These are phyloP conservation scores for Ophion ventricosus DNA, from an alignment of 2,888 invertebrate genomes.

Conservation along the genomic window DNA sequence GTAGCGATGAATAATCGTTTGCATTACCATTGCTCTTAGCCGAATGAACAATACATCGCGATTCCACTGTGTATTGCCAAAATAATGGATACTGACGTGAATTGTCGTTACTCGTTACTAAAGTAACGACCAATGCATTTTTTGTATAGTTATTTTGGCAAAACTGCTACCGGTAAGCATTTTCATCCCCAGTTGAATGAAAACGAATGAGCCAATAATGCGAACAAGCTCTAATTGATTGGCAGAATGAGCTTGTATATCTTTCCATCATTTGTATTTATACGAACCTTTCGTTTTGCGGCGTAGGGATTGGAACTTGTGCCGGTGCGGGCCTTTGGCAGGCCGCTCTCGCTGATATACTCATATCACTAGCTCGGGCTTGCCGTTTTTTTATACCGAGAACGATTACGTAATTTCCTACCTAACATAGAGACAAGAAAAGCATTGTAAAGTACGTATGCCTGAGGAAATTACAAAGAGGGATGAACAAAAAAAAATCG, in stretches of 20 bases:
- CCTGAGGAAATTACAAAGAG: not conserved
- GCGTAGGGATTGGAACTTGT: conserved; percentile 55
- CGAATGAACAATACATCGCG: no score
- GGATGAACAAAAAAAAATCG: not conserved
- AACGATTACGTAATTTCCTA: conserved; percentile 91
- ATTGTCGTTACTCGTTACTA: no score
- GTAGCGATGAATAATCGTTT: no score
- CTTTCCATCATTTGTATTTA: not conserved
- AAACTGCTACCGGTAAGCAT: no score
- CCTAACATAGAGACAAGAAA: conserved; percentile 77
- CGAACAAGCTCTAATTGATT: no score
- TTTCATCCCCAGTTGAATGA: no score
- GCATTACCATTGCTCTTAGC: no score
- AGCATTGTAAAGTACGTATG: conserved; percentile 14
- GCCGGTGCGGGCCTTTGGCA: conserved; percentile 70
- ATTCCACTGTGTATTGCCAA: no score
- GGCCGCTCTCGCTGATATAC: conserved; percentile 75
- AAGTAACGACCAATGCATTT: no score
- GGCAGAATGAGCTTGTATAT: not conserved
- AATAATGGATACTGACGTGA: no score
- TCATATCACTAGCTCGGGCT: conserved; percentile 77
- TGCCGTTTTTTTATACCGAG: conserved; percentile 84
- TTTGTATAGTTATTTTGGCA: no score
- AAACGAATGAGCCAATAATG: no score
- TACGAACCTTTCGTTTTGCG: conserved; percentile 74